These are phyloP conservation scores for Scelioninae gen. 1 DNA, from an alignment of 2,888 invertebrate species.

Conservation along the genomic window DNA sequence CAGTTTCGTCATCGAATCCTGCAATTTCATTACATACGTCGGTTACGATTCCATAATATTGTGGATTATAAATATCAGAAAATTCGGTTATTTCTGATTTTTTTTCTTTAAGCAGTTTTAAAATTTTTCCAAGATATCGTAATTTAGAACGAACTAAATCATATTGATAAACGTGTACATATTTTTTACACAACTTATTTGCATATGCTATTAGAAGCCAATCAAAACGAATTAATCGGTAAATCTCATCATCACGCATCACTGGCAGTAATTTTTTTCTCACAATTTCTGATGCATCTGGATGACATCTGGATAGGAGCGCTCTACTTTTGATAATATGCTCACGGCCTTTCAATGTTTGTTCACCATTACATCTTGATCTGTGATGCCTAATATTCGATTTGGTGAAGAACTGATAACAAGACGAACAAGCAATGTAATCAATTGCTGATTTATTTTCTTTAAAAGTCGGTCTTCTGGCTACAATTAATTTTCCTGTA, in stretches of 20 bases:
- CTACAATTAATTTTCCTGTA: slow-evolving; percentile 69
- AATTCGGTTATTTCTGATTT: slow-evolving; percentile 11
- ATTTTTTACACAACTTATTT: slow-evolving; percentile 41
- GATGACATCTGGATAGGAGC: slow-evolving; percentile 15
- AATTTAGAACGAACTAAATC: slow-evolving; percentile 23
- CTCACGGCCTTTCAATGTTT: slow-evolving; percentile 10
- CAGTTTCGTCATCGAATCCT: slow-evolving; percentile 14
- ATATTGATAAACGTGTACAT: slow-evolving; percentile 2
- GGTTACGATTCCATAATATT: neutral
- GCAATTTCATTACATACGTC: slow-evolving; percentile 28
- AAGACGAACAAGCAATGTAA: slow-evolving; percentile 52
- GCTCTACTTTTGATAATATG: slow-evolving; percentile 1
- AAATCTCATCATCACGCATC: slow-evolving; percentile 36
- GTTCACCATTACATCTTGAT: slow-evolving; percentile 2
- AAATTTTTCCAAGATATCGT: slow-evolving; percentile 27
- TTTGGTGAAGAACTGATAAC: slow-evolving; percentile 68
- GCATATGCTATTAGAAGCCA: slow-evolving; percentile 18
- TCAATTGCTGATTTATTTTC: slow-evolving; percentile 32
- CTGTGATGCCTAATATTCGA: slow-evolving; percentile 64
- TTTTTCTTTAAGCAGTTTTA: neutral
- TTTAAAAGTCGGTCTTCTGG: slow-evolving; percentile 63
- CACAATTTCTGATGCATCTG: slow-evolving; percentile 12
- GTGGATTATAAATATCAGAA: neutral
- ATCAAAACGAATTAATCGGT: slow-evolving; percentile 29
- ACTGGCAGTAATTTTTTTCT: slow-evolving; percentile 24